Conservation (phyloP, 2,888 invertebrate species). For the Lochmaea crataegi region DNA sequence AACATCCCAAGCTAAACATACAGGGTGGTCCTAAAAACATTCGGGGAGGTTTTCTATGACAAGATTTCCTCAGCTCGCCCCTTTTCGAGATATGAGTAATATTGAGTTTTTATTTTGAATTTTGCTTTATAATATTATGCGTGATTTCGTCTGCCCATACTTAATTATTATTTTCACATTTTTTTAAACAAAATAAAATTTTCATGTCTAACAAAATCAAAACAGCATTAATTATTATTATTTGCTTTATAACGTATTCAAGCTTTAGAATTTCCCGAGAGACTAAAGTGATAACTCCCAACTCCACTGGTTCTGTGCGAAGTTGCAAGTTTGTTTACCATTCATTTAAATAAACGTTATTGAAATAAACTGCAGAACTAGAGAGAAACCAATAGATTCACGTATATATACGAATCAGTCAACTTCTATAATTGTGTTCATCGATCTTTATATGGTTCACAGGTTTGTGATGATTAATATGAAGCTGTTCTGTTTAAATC, state of each 20-base stretch:
- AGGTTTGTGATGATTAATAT: conserved; percentile 27
- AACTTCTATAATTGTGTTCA: conserved; percentile 3
- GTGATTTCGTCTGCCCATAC: background rate
- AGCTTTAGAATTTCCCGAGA: background rate
- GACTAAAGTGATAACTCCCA: background rate
- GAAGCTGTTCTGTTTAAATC: conserved; percentile 12
- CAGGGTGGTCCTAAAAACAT: too few relatives aligned
- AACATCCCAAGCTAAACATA: background rate
- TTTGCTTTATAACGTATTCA: too few relatives aligned
- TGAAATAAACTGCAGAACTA: background rate
- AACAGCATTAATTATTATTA: too few relatives aligned
- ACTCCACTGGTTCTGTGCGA: background rate
- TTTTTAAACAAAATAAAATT: too few relatives aligned
- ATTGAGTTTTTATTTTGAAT: too few relatives aligned
- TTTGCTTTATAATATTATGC: too few relatives aligned
- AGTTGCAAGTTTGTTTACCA: background rate
- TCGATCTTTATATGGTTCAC: conserved; percentile 21
- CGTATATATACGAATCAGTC: background rate
- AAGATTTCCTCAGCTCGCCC: too few relatives aligned
- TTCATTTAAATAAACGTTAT: background rate
- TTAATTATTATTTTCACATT: too few relatives aligned
- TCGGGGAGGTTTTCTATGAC: too few relatives aligned
- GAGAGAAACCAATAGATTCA: background rate
- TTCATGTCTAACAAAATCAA: too few relatives aligned
- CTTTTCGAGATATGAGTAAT: too few relatives aligned